A percentile compares a stretch with the other conserved stretches of the same genome.
Conservation (phyloP, 2,113 vertebrate species). For the Laterallus jamaicensis region DNA sequence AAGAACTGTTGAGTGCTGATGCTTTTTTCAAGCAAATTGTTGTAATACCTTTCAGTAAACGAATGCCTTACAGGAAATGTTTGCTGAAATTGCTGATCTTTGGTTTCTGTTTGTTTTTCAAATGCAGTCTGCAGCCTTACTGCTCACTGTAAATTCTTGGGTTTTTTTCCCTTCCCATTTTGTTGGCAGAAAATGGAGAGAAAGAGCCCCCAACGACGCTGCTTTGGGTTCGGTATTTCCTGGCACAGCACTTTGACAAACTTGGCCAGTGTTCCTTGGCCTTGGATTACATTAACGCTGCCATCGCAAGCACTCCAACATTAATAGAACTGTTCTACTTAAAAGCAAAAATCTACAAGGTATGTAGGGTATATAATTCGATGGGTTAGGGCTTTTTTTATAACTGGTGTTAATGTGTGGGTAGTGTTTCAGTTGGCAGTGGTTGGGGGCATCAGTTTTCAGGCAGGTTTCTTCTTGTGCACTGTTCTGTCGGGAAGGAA, state of each 20-base stretch:
- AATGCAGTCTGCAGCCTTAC: not conserved
- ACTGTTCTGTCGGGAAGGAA: not conserved
- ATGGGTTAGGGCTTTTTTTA: too few species aligned
- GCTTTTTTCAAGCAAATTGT: not conserved
- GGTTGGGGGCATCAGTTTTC: not conserved
- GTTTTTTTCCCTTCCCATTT: not conserved
- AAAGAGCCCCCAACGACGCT: conserved; percentile 80
- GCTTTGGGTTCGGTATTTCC: conserved; percentile 81
- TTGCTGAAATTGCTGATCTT: not conserved
- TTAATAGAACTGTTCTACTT: conserved; percentile 83
- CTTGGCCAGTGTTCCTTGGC: conserved; percentile 80
- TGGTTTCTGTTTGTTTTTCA: not conserved
- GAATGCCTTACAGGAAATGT: not conserved
- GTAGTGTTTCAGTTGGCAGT: not conserved
- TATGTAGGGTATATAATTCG: not conserved
- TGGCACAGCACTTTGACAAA: conserved; percentile 84
- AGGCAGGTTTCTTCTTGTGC: not conserved
- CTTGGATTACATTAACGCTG: conserved; percentile 82
- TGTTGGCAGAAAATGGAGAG: conserved; percentile 78
- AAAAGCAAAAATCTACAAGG: conserved; percentile 86
- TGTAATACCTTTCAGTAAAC: not conserved
- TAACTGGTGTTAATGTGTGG: not conserved
- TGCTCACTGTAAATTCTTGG: not conserved
- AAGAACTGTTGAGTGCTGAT: not conserved
- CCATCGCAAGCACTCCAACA: conserved; percentile 80